phyloP scores from a whole-genome alignment of 37 sponge, comb jelly and placozoan species.

The Crambe crambe region DNA sequence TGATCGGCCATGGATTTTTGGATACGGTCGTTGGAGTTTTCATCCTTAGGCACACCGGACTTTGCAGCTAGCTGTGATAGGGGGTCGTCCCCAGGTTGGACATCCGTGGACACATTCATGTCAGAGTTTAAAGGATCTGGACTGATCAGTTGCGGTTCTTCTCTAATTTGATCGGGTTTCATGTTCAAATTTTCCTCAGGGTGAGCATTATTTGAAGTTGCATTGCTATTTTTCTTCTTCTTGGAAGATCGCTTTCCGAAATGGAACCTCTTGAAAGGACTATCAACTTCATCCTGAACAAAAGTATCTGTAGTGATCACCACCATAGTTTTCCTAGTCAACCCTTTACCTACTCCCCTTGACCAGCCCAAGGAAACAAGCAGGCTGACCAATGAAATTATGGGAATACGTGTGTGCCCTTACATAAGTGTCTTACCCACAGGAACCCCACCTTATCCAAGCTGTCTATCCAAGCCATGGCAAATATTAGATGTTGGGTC shows the following conservation, averaged over 20 bases:
- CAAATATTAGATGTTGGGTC: too few species aligned
- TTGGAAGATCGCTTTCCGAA: constrained; percentile 4
- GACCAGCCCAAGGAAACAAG: too few species aligned
- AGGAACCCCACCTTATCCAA: too few species aligned
- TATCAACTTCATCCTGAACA: constrained; percentile 43
- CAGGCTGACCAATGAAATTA: too few species aligned
- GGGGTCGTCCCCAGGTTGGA: constrained; percentile 38
- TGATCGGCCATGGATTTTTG: neutral
- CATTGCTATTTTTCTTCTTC: neutral
- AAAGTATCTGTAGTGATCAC: too few species aligned
- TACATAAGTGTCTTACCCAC: too few species aligned
- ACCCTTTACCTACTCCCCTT: too few species aligned
- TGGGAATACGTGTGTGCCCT: too few species aligned
- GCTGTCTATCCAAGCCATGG: too few species aligned
- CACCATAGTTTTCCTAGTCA: too few species aligned
- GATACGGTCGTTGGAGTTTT: neutral
- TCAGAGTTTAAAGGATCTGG: neutral
- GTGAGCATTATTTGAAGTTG: constrained; percentile 12
- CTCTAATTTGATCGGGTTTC: constrained; percentile 1
- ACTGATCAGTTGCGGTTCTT: constrained; percentile 37
- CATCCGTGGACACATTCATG: neutral
- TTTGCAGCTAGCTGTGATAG: constrained; percentile 23
- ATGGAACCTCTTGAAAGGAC: constrained; percentile 10
- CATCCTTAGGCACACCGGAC: neutral
- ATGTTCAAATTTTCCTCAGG: neutral